These are phyloP conservation scores for Thera britannica DNA, from an alignment of 2,888 invertebrate genomes.

Conservation along the genomic window DNA sequence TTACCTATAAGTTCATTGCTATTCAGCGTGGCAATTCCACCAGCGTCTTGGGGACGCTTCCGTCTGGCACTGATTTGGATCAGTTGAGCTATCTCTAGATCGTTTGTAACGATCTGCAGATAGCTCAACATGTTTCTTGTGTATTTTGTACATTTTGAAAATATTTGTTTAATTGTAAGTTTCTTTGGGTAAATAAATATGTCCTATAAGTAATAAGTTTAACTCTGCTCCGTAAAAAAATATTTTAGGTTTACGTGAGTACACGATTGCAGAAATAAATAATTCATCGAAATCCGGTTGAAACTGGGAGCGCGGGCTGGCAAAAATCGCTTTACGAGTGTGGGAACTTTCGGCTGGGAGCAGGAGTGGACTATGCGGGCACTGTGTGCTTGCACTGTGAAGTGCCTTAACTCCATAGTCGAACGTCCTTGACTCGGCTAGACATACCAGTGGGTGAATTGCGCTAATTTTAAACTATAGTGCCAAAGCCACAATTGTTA, in stretches of 20 bases:
- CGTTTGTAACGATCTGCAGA: too few species aligned
- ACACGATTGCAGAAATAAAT: conserved; percentile 56
- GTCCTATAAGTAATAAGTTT: conserved; percentile 9
- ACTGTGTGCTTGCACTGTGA: conserved; percentile 24
- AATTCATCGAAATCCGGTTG: conserved; percentile 69
- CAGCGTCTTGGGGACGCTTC: too few species aligned
- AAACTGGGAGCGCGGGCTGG: conserved; percentile 58
- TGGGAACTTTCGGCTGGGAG: conserved; percentile 52
- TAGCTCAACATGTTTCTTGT: too few species aligned
- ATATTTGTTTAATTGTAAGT: too few species aligned
- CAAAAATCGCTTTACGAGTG: conserved; percentile 77
- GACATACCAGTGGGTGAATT: not conserved
- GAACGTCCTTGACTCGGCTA: conserved; percentile 3
- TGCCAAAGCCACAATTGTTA: not conserved
- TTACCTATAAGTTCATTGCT: not conserved
- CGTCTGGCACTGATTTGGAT: too few species aligned
- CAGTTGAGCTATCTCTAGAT: too few species aligned
- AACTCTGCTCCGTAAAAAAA: conserved; percentile 29
- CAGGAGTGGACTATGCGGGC: conserved; percentile 43
- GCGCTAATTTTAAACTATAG: not conserved
- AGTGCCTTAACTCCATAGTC: conserved; percentile 15
- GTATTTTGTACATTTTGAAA: too few species aligned
- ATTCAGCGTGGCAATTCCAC: too few species aligned
- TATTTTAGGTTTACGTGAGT: conserved; percentile 39
- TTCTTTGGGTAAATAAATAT: too few species aligned